A percentile compares a stretch with the other conserved stretches of the same genome.
Evolutionary conservation across 2,113 vertebrate species (phyloP).

Genomic region (Merops nubicus): DNA sequence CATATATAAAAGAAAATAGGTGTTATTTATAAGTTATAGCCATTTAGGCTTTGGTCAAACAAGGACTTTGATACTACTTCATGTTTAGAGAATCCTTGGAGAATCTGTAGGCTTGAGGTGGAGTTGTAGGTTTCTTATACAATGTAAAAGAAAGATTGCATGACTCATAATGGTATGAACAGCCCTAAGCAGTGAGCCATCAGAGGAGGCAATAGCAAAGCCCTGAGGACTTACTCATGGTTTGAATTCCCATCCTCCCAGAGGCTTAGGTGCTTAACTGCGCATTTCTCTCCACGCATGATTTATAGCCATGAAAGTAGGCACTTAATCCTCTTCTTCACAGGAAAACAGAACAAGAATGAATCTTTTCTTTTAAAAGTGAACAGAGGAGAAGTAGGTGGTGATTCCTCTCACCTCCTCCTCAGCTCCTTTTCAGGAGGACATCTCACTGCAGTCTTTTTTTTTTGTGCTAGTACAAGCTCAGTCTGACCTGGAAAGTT

Average conservation of each 20-base stretch:
- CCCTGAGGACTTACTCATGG: background rate
- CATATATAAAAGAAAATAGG: background rate
- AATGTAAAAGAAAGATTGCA: background rate
- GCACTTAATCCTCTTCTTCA: constrained; percentile 20
- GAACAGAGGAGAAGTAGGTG: constrained; percentile 20
- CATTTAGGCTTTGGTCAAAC: background rate
- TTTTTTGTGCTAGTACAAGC: background rate
- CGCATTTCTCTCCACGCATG: background rate
- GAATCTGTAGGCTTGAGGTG: background rate
- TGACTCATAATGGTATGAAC: background rate
- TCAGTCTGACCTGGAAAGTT: constrained; percentile 4
- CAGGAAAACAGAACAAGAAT: background rate
- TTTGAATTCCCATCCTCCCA: background rate
- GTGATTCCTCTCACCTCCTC: constrained; percentile 48
- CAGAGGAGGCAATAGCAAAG: background rate
- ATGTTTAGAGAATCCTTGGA: background rate
- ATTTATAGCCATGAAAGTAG: background rate
- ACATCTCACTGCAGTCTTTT: background rate
- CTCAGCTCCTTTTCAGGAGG: constrained; percentile 7
- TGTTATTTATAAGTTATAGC: background rate
- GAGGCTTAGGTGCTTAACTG: background rate
- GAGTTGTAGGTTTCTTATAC: background rate
- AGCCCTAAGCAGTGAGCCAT: background rate
- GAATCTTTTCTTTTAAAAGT: background rate
- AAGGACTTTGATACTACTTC: background rate